Percentiles rank a stretch among this genome's conserved stretches.
Conservation (phyloP, 2,888 invertebrate genomes). For the Xestia sexstrigata region DNA sequence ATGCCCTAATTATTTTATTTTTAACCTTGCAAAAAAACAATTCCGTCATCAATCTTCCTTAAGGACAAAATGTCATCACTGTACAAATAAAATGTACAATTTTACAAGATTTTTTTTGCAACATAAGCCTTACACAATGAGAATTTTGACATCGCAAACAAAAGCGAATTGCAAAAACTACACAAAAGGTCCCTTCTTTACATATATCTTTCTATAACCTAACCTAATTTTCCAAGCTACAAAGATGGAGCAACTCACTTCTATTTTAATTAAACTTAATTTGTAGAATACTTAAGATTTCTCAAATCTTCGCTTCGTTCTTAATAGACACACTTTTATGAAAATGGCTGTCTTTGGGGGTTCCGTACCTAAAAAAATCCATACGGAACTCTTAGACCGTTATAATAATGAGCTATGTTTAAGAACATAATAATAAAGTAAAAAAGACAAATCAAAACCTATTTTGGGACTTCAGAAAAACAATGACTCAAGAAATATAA, state of each 20-base stretch:
- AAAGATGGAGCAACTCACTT: conserved; percentile 26
- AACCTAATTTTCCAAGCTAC: conserved; percentile 54
- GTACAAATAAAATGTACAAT: conserved; percentile 23
- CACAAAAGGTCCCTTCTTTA: conserved; percentile 80
- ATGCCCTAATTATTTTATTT: conserved; percentile 2
- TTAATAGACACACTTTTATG: not conserved
- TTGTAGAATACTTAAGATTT: conserved; percentile 10
- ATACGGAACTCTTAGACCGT: not conserved
- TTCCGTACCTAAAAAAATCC: not conserved
- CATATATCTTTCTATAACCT: conserved; percentile 70
- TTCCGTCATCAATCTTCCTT: not conserved
- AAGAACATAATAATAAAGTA: not conserved
- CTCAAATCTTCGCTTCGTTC: conserved; percentile 4
- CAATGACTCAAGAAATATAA: not conserved
- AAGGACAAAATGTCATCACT: not conserved
- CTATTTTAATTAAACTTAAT: conserved; percentile 28
- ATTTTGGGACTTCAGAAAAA: not conserved
- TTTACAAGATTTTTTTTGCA: conserved; percentile 20
- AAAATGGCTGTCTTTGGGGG: conserved; percentile 1
- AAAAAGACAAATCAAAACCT: not conserved
- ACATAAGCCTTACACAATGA: conserved; percentile 31
- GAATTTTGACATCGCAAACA: conserved; percentile 48
- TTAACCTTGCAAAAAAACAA: not conserved
- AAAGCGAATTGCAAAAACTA: conserved; percentile 64
- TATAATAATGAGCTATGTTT: not conserved